phyloP scores from a whole-genome alignment of 2,113 vertebrate species.

The Cyanistes caeruleus region DNA sequence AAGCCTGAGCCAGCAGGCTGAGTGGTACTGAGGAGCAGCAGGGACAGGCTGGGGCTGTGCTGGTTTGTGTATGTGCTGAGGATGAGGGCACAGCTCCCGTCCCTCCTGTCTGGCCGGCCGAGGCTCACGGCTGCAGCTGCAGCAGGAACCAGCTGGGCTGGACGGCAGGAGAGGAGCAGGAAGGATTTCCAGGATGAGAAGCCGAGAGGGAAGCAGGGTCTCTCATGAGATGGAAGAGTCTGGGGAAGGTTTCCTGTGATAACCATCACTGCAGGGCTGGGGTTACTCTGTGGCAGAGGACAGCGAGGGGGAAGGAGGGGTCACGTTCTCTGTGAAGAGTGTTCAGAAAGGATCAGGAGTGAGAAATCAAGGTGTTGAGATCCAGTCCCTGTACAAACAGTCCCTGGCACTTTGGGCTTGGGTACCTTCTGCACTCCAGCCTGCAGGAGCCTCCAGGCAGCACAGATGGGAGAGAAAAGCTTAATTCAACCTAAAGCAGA shows the following conservation, averaged over 20 bases:
- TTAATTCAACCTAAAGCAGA: not conserved
- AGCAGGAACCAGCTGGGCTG: not conserved
- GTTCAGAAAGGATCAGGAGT: not conserved
- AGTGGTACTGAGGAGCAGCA: not conserved
- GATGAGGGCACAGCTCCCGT: not conserved
- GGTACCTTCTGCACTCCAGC: not conserved
- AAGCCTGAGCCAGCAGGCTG: rapidly evolving
- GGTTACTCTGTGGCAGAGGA: not conserved
- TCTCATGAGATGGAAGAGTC: not conserved
- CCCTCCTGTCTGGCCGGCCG: rapidly evolving
- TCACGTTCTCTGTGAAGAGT: not conserved
- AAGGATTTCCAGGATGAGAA: not conserved
- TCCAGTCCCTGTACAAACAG: not conserved
- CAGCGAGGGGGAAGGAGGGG: not conserved
- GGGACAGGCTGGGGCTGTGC: not conserved
- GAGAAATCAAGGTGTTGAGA: not conserved
- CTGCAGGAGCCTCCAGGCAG: not conserved
- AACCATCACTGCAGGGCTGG: not conserved
- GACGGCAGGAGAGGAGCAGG: not conserved
- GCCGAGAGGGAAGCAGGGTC: not conserved
- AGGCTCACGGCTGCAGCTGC: not conserved
- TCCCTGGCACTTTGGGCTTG: not conserved
- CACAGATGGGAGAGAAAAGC: not conserved
- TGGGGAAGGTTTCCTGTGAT: not conserved
- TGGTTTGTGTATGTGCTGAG: not conserved